Base-by-base conservation (phyloP, 92 coral and sea anemone species). In the Virgularia gustaviana region DNA sequence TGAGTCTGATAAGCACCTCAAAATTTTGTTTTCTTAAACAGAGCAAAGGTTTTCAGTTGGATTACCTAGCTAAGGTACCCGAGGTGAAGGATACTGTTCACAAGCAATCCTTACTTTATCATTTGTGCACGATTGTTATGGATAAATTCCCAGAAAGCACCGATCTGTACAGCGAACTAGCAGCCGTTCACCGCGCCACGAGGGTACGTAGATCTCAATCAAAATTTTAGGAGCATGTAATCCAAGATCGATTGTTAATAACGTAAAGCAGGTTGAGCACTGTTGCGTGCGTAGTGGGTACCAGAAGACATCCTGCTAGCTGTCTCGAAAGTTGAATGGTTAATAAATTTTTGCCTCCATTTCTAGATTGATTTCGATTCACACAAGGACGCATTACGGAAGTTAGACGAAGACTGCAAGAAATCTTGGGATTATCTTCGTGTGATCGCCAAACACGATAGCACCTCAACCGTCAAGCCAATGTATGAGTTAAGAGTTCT, bases 1-100 rank as follows among this genome's bases (percentile, higher is more conserved):
- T 19, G 10, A 19, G 16, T 29, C 20, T 49, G 25, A 6, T 9
- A 9, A 49, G 20, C 19, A 31, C 34, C 41, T 61, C 9, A 15
- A 3, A n/a, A 19, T 52, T 24, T 16, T 25, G 22, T 13, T 8
- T 1, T 20, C 34, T 12, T 41, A 10, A 16, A 19, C 71, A 92
- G 98, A 90, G 91, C 27, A 92, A 92, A 70, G 98, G 98, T n/a
- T 92, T 92, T 73, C 98, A 92, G 75, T 73, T 92, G 37, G 98
- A 92, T 38, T 92, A 92, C 68, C 83, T 92, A 34, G 87, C 98
- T 11, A 92, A 92, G 63, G 98, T 92, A 19, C 98, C 98, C 16
- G 98, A 92, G 73, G 98, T 92, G 12, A 92, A 92, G 59, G 98
- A 92, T 86, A 92, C 98, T 3, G 98, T 92, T 6, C 96, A 92